Percentiles rank a stretch among this genome's conserved stretches.
Evolutionary conservation across 92 coral and sea anemone genomes (phyloP).

Genomic region (Scolanthus callimorphus): DNA sequence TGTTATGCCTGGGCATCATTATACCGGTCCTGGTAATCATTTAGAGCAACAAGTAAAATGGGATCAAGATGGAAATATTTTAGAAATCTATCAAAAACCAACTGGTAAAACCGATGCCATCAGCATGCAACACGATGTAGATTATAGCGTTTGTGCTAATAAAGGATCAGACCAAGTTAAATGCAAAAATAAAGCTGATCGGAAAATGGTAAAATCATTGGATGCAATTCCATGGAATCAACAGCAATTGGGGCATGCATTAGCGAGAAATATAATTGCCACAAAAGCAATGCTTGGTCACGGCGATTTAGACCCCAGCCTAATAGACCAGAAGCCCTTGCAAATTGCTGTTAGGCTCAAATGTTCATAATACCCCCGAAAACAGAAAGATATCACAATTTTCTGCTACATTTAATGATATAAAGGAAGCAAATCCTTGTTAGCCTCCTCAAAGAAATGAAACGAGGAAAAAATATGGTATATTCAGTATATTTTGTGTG

Average conservation of each 20-base stretch:
- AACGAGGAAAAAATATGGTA: no score
- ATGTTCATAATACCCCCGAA: no score
- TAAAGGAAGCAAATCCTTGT: no score
- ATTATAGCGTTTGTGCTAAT: constrained; percentile 8
- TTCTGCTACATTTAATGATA: no score
- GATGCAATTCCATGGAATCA: constrained; percentile 31
- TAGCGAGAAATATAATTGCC: constrained; percentile 30
- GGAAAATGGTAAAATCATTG: constrained; percentile 16
- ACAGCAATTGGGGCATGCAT: constrained; percentile 30
- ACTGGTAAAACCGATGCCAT: constrained; percentile 29
- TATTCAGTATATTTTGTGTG: no score
- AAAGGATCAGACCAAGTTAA: no score
- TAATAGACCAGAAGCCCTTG: no score
- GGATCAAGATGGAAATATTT: constrained; percentile 12
- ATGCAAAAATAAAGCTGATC: constrained; percentile 21
- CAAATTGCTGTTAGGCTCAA: no score
- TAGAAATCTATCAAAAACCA: constrained; percentile 16
- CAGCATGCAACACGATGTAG: constrained; percentile 42
- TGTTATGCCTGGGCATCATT: constrained; percentile 9
- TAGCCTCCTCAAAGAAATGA: no score
- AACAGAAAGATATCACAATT: no score
- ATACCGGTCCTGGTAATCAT: constrained; percentile 12
- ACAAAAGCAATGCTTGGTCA: constrained; percentile 16
- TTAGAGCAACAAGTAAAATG: constrained; percentile 15
- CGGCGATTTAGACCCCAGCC: no score